Percentiles rank a stretch among this genome's conserved stretches.
These are phyloP conservation scores for Metridium senile DNA, from an alignment of 92 coral and sea anemone genomes.

Conservation along the genomic window DNA sequence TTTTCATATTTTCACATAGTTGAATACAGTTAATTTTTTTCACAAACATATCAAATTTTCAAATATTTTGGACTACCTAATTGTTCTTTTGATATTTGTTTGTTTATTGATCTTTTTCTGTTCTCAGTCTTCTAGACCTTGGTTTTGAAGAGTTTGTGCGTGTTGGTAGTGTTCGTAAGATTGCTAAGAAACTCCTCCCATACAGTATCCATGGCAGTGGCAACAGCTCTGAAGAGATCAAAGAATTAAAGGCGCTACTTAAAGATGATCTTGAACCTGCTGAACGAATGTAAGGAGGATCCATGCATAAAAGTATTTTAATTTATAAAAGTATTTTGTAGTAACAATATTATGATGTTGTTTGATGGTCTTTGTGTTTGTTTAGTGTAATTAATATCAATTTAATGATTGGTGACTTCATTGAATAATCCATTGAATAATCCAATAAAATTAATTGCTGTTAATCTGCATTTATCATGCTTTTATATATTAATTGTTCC, in stretches of 20 bases:
- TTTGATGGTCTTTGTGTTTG: too few species aligned
- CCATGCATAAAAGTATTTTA: too few species aligned
- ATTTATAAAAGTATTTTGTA: too few species aligned
- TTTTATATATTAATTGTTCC: too few species aligned
- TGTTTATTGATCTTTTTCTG: not conserved
- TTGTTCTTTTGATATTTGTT: not conserved
- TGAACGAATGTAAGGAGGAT: constrained; percentile 75
- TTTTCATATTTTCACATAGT: too few species aligned
- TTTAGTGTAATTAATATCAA: too few species aligned
- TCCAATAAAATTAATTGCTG: too few species aligned
- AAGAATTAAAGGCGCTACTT: constrained; percentile 81
- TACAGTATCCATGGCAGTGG: constrained; percentile 93
- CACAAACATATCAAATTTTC: not conserved
- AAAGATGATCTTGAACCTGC: constrained; percentile 75
- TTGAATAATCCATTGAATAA: too few species aligned
- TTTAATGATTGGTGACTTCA: too few species aligned
- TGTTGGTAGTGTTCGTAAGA: constrained; percentile 96
- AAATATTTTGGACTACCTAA: not conserved
- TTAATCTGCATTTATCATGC: too few species aligned
- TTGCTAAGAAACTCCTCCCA: constrained; percentile 92
- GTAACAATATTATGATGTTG: too few species aligned
- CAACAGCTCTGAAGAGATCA: constrained; percentile 80
- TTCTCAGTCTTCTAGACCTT: constrained; percentile 84
- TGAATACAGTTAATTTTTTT: too few species aligned
- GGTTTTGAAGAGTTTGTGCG: constrained; percentile 97